A percentile compares a stretch with the other conserved stretches of the same genome.
These are phyloP conservation scores for Hofmannophila pseudospretella DNA, from an alignment of 2,888 invertebrate genomes.

Conservation along the genomic window DNA sequence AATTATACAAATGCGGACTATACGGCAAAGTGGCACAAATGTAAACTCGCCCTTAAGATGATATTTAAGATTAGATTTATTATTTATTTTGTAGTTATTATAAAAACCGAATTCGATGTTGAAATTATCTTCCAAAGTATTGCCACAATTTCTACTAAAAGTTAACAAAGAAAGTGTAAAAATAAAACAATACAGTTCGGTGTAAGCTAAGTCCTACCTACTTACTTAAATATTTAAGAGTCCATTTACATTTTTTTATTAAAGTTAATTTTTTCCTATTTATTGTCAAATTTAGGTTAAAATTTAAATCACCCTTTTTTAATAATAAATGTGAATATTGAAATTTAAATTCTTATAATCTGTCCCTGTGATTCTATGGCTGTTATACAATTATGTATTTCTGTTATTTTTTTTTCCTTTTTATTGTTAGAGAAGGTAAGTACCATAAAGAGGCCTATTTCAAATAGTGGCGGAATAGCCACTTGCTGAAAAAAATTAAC, in stretches of 20 bases:
- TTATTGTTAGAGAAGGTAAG: slow-evolving; percentile 11
- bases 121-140: slow-evolving; percentile 66
- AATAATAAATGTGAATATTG: slow-evolving; percentile 2
- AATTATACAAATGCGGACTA: too few species aligned
- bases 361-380: slow-evolving; percentile 25
- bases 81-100: slow-evolving; percentile 45
- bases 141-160: slow-evolving; percentile 62
- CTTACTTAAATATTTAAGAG: slow-evolving; percentile 24
- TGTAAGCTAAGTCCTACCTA: slow-evolving; percentile 40
- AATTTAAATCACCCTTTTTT: slow-evolving; percentile 4
- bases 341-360: slow-evolving; percentile 9
- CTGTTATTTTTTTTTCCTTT: slow-evolving; percentile 10
- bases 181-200: slow-evolving; percentile 34
- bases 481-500: neutral
- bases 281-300: slow-evolving; percentile 8
- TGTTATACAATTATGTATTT: slow-evolving; percentile 17
- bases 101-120: slow-evolving; percentile 65
- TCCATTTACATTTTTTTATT: slow-evolving; percentile 14
- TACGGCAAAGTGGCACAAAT: too few species aligned
- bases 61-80: slow-evolving; percentile 5
- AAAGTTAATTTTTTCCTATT: slow-evolving; percentile 17
- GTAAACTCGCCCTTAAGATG: neutral
- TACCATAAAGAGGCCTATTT: slow-evolving; percentile 14
- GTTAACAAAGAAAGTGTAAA: slow-evolving; percentile 17
- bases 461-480: neutral